A percentile compares a stretch with the other conserved stretches of the same genome.
phyloP scores from a whole-genome alignment of 2,797 vertebrate genomes.

The Capromys pilorides region DNA sequence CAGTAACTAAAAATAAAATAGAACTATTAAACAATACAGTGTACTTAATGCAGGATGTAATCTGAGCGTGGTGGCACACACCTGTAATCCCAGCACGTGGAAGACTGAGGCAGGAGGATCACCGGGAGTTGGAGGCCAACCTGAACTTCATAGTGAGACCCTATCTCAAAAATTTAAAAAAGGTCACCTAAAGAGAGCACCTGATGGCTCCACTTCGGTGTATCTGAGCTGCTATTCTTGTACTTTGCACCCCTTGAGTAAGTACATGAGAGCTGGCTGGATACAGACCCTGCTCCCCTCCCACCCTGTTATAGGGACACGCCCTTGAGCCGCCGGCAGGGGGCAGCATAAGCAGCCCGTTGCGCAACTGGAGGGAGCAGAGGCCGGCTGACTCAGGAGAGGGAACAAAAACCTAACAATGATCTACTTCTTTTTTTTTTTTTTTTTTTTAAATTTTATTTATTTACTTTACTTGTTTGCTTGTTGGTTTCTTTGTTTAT shows the following conservation, averaged over 20 bases:
- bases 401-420: too few species aligned
- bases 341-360: neutral
- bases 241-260: neutral
- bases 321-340: neutral
- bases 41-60: too few species aligned
- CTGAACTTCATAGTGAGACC: neutral
- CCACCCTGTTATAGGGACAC: fast-evolving
- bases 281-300: fast-evolving
- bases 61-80: neutral
- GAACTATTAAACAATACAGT: neutral
- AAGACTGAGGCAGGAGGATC: neutral
- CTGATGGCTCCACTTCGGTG: neutral
- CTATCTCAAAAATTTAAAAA: neutral
- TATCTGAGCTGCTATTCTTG: neutral
- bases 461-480: too few species aligned
- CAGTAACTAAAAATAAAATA: neutral
- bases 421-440: too few species aligned
- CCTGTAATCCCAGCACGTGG: neutral
- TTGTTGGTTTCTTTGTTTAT: too few species aligned
- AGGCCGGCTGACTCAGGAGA: neutral
- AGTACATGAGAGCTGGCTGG: neutral
- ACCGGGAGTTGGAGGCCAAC: neutral
- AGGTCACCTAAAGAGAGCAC: neutral
- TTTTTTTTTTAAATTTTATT: too few species aligned
- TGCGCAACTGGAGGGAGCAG: neutral